phyloP scores from a whole-genome alignment of 1,140 invertebrate genomes.

The Drosophila burlai region DNA sequence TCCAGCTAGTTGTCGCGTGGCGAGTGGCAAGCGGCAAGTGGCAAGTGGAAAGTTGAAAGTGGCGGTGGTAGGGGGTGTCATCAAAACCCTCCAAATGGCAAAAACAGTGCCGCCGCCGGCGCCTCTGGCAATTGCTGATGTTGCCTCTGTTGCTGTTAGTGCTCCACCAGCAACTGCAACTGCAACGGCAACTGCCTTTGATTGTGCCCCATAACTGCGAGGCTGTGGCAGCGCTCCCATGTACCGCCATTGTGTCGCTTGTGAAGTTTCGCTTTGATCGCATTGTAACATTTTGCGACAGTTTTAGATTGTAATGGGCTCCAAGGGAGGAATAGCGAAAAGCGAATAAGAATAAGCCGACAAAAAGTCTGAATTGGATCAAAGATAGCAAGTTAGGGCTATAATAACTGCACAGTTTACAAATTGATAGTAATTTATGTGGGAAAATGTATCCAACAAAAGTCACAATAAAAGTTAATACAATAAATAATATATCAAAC shows the following conservation, averaged over 20 bases:
- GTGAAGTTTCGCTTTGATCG: slow-evolving; percentile 56
- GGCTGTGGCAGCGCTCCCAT: slow-evolving; percentile 37
- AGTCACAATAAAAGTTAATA: background rate
- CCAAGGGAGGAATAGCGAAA: slow-evolving; percentile 22
- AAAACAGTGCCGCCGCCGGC: slow-evolving; percentile 24
- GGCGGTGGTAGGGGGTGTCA: slow-evolving; percentile 30
- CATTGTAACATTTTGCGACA: slow-evolving; percentile 60
- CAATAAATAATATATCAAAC: background rate
- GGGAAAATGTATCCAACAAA: background rate
- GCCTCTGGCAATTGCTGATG: slow-evolving; percentile 27
- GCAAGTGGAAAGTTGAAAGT: slow-evolving; percentile 1
- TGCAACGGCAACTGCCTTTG: slow-evolving; percentile 31
- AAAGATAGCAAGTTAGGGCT: slow-evolving; percentile 11
- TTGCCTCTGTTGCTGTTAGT: slow-evolving; percentile 16
- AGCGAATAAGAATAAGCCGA: slow-evolving; percentile 4
- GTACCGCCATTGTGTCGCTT: slow-evolving; percentile 24
- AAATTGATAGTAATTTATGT: slow-evolving; percentile 18
- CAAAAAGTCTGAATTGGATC: slow-evolving; percentile 18
- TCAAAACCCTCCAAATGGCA: slow-evolving; percentile 46
- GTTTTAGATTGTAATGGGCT: slow-evolving; percentile 52
- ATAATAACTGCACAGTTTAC: slow-evolving; percentile 1
- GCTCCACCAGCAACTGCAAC: background rate
- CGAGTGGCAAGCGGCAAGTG: slow-evolving; percentile 20
- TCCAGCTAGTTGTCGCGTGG: slow-evolving; percentile 55
- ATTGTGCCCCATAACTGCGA: slow-evolving; percentile 60